These are phyloP conservation scores for Acleris holmiana DNA, from an alignment of 2,888 invertebrate species.

Conservation along the genomic window DNA sequence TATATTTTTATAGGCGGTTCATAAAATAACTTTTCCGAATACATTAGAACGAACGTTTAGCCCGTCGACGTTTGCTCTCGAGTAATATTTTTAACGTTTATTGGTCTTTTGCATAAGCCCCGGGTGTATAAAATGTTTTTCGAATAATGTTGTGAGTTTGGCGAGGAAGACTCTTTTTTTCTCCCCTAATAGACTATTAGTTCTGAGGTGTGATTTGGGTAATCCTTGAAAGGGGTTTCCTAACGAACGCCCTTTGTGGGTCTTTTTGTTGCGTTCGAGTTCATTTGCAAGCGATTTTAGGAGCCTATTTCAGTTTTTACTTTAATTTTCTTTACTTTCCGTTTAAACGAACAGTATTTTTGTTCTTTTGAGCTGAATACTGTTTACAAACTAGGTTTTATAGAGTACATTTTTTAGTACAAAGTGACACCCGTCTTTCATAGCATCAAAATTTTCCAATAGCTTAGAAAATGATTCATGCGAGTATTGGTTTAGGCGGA, in stretches of 20 bases:
- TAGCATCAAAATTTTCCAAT: too few species aligned
- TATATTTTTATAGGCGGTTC: slow-evolving; percentile 79
- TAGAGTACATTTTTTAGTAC: neutral
- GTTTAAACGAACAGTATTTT: too few species aligned
- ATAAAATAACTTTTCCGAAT: slow-evolving; percentile 78
- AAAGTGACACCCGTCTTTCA: too few species aligned
- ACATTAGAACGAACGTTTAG: slow-evolving; percentile 69
- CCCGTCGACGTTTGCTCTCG: slow-evolving; percentile 61
- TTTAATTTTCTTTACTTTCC: neutral
- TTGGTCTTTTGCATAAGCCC: slow-evolving; percentile 73
- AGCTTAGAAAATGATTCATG: too few species aligned
- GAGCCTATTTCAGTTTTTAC: slow-evolving; percentile 6
- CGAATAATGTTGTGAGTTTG: slow-evolving; percentile 52
- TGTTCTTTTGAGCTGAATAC: slow-evolving; percentile 1
- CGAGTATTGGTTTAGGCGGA: neutral
- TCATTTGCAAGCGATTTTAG: slow-evolving; percentile 30
- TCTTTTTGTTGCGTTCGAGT: slow-evolving; percentile 27
- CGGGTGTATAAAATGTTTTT: slow-evolving; percentile 61
- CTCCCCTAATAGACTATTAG: slow-evolving; percentile 33
- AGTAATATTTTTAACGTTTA: slow-evolving; percentile 76
- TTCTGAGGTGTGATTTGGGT: slow-evolving; percentile 38
- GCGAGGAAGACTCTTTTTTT: slow-evolving; percentile 39
- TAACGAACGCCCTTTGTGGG: slow-evolving; percentile 28
- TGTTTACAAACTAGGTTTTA: neutral
- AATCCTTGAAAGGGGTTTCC: slow-evolving; percentile 36